phyloP scores from a whole-genome alignment of 2,113 vertebrate species.

The Pyrgilauda ruficollis region DNA sequence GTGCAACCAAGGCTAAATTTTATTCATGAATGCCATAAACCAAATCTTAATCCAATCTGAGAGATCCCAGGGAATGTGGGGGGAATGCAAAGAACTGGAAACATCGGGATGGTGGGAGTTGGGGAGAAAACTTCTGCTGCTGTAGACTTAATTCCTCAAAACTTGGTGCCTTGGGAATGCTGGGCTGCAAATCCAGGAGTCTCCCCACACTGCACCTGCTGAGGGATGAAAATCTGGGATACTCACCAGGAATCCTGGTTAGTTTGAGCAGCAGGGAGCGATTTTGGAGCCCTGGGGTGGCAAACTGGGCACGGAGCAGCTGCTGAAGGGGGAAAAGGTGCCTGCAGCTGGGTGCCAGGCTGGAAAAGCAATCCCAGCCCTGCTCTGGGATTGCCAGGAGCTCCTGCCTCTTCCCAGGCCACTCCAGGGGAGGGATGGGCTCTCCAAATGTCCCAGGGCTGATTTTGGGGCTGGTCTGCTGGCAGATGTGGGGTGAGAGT shows the following conservation, averaged over 20 bases:
- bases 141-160: not conserved
- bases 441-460: not conserved
- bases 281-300: not conserved
- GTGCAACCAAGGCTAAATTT: rapidly evolving
- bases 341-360: not conserved
- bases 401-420: not conserved
- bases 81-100: not conserved
- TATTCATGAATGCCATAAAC: rapidly evolving
- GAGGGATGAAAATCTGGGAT: not conserved
- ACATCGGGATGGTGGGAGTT: rapidly evolving
- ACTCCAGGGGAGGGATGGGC: rapidly evolving
- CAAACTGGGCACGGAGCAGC: not conserved
- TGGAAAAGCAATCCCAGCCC: not conserved
- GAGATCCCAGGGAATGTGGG: not conserved
- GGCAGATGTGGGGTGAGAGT: not conserved
- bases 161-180: rapidly evolving
- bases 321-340: not conserved
- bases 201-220: not conserved
- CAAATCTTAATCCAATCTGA: not conserved
- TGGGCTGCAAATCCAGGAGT: not conserved
- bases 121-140: rapidly evolving
- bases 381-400: not conserved
- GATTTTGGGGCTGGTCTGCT: not conserved
- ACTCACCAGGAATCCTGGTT: not conserved
- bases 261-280: not conserved